Evolutionary conservation across 92 coral and sea anemone genomes (phyloP).

Genomic region (Bergia puertoricense): DNA sequence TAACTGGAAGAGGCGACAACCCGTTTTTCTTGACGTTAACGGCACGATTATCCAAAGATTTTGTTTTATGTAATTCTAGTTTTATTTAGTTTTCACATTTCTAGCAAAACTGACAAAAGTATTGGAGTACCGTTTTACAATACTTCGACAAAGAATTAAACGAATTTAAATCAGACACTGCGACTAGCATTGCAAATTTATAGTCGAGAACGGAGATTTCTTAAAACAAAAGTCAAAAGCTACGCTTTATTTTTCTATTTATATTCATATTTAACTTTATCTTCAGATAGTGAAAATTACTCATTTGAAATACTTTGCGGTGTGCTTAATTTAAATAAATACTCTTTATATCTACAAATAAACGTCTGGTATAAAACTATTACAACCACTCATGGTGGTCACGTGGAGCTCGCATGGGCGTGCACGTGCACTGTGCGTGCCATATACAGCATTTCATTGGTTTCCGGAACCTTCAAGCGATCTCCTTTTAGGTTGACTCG

Average conservation of each 20-base stretch:
- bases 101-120: conserved; percentile 20
- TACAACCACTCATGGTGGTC: conserved; percentile 24
- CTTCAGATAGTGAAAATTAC: conserved; percentile 5
- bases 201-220: conserved; percentile 43
- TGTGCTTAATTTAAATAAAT: conserved; percentile 47
- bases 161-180: neutral
- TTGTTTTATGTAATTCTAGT: neutral
- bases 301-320: conserved; percentile 13
- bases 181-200: conserved; percentile 5
- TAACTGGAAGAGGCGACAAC: no score
- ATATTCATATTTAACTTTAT: conserved; percentile 6
- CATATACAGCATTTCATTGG: conserved; percentile 28
- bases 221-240: conserved; percentile 18
- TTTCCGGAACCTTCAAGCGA: conserved; percentile 7
- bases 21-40: neutral
- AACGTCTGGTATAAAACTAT: conserved; percentile 43
- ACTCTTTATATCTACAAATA: conserved; percentile 49
- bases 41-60: conserved; percentile 11
- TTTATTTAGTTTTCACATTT: conserved; percentile 10
- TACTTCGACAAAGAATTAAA: conserved; percentile 18
- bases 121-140: neutral
- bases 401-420: conserved; percentile 37
- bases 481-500: conserved; percentile 1
- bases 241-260: neutral
- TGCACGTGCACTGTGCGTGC: conserved; percentile 40